phyloP scores from a whole-genome alignment of 1,140 invertebrate genomes.

The Helicoverpa zea region DNA sequence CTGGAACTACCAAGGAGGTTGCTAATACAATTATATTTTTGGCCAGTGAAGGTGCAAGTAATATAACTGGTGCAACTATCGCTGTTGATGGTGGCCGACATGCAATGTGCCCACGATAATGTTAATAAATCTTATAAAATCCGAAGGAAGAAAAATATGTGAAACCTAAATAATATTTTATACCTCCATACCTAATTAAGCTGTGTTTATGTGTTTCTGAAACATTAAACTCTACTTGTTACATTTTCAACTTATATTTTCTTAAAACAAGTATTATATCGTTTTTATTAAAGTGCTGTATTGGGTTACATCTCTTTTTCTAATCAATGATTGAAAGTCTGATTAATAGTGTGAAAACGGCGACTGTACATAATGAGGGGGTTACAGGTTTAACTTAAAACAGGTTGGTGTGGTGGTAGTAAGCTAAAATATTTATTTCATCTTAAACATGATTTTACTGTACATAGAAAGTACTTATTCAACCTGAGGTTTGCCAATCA shows the following conservation, averaged over 20 bases:
- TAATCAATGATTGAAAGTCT: too few species aligned
- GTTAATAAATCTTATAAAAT: background rate
- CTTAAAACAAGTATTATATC: too few species aligned
- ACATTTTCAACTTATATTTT: too few species aligned
- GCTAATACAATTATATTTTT: slow-evolving; percentile 92
- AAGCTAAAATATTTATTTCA: background rate
- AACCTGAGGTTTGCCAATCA: slow-evolving; percentile 51
- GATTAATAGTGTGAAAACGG: too few species aligned
- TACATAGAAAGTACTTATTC: background rate
- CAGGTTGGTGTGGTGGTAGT: too few species aligned
- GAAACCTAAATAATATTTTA: background rate
- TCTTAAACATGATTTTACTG: background rate
- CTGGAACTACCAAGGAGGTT: slow-evolving; percentile 91
- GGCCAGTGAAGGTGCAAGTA: slow-evolving; percentile 91
- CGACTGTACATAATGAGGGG: too few species aligned
- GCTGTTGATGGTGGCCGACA: slow-evolving; percentile 91
- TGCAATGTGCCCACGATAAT: slow-evolving; percentile 58
- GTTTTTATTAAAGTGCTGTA: too few species aligned
- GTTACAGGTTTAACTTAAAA: background rate
- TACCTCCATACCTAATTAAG: too few species aligned
- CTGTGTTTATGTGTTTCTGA: too few species aligned
- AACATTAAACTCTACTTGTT: too few species aligned
- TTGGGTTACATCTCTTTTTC: too few species aligned
- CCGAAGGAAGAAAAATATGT: background rate
- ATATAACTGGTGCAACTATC: slow-evolving; percentile 92